Conservation (phyloP, 1,140 invertebrate genomes). For the Drosophila eugracilis region DNA sequence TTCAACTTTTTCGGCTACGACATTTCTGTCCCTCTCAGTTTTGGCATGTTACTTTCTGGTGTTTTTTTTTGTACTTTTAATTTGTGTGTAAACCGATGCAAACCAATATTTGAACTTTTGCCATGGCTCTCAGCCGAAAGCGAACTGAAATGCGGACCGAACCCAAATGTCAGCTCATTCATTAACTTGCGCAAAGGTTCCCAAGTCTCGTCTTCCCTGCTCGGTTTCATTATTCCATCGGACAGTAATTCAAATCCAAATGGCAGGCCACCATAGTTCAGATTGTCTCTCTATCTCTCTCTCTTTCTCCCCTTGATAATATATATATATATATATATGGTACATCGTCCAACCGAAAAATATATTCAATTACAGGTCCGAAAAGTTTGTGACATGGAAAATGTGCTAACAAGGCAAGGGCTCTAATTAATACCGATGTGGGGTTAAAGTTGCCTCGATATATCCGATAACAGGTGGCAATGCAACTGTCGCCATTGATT, state of each 20-base stretch:
- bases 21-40: slow-evolving; percentile 18
- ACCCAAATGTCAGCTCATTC: slow-evolving; percentile 76
- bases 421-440: slow-evolving; percentile 24
- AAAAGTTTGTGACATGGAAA: slow-evolving; percentile 34
- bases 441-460: not conserved
- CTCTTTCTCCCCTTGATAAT: not conserved
- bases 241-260: slow-evolving; percentile 58
- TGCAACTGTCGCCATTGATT: slow-evolving; percentile 11
- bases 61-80: slow-evolving; percentile 59
- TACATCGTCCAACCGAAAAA: slow-evolving; percentile 19
- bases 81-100: slow-evolving; percentile 76
- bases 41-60: slow-evolving; percentile 36
- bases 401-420: slow-evolving; percentile 33
- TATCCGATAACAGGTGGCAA: slow-evolving; percentile 27
- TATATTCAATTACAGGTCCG: slow-evolving; percentile 36
- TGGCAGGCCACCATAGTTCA: slow-evolving; percentile 48
- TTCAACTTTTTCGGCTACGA: slow-evolving; percentile 53
- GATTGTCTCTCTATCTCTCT: not conserved
- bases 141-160: slow-evolving; percentile 24
- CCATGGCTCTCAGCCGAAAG: slow-evolving; percentile 40
- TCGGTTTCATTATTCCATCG: slow-evolving; percentile 26
- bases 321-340: not conserved
- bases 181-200: slow-evolving; percentile 75
- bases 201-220: slow-evolving; percentile 23
- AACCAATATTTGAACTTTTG: slow-evolving; percentile 77